phyloP scores from a whole-genome alignment of 2,113 vertebrate species.

The Gymnogyps californianus region DNA sequence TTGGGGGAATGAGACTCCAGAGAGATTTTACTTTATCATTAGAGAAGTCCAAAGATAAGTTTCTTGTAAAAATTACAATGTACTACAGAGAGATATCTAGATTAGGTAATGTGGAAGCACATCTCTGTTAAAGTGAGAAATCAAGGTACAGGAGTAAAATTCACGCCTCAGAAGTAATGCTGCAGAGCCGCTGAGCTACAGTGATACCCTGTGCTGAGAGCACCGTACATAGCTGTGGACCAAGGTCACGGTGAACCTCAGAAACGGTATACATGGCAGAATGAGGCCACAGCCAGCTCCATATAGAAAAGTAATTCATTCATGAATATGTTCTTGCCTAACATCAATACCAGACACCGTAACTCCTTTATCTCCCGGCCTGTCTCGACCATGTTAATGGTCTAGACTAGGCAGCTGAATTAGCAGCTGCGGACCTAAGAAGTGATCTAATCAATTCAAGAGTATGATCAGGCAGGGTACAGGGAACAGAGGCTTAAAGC shows the following conservation, averaged over 20 bases:
- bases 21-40: constrained; percentile 57
- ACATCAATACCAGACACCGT: background rate
- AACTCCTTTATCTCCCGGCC: background rate
- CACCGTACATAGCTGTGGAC: background rate
- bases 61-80: constrained; percentile 35
- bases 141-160: background rate
- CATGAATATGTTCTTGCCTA: background rate
- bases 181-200: background rate
- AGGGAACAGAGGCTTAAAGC: background rate
- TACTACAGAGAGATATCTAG: constrained; percentile 1
- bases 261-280: background rate
- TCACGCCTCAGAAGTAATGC: background rate
- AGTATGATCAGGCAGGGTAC: background rate
- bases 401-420: background rate
- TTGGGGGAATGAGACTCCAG: constrained; percentile 30
- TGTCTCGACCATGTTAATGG: background rate
- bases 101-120: background rate
- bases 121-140: constrained; percentile 15
- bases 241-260: background rate
- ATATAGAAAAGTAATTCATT: background rate
- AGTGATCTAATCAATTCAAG: background rate
- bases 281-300: background rate
- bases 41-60: constrained; percentile 34
- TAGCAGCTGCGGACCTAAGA: background rate
- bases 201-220: background rate